phyloP scores from a whole-genome alignment of 2,113 vertebrate species.

The Dendrocopos noguchii region DNA sequence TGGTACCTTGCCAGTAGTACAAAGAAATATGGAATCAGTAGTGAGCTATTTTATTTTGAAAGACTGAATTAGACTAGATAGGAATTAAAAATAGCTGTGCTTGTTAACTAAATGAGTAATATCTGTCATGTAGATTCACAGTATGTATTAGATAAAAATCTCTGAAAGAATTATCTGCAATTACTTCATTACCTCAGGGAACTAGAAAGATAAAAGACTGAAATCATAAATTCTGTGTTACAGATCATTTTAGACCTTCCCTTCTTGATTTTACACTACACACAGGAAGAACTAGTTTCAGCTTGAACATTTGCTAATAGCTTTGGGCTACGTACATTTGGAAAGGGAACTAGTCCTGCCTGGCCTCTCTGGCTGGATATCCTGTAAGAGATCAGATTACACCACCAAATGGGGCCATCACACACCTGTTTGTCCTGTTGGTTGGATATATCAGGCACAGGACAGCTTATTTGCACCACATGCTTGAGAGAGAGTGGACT shows the following conservation, averaged over 20 bases:
- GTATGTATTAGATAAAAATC: conserved; percentile 45
- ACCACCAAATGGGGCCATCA: rapidly evolving
- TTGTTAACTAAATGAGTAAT: neutral
- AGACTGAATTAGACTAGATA: neutral
- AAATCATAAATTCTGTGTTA: conserved; percentile 35
- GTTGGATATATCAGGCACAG: rapidly evolving
- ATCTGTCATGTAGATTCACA: conserved; percentile 29
- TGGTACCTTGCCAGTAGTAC: neutral
- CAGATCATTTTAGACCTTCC: conserved; percentile 1
- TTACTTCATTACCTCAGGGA: conserved; percentile 51
- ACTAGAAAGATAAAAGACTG: conserved; percentile 39
- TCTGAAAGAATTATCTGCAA: conserved; percentile 49
- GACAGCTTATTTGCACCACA: neutral
- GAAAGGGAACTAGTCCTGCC: neutral
- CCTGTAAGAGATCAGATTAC: neutral
- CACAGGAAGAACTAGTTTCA: conserved; percentile 27
- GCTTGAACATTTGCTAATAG: neutral
- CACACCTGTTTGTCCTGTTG: neutral
- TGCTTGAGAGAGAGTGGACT: neutral
- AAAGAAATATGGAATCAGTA: neutral
- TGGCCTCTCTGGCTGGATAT: neutral
- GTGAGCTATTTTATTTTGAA: conserved; percentile 29
- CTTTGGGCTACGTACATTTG: conserved; percentile 6
- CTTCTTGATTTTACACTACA: conserved; percentile 34
- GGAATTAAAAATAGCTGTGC: conserved; percentile 29